Evolutionary conservation across 23 tunicate genomes (phyloP).

Genomic region (Botrylloides violaceus): DNA sequence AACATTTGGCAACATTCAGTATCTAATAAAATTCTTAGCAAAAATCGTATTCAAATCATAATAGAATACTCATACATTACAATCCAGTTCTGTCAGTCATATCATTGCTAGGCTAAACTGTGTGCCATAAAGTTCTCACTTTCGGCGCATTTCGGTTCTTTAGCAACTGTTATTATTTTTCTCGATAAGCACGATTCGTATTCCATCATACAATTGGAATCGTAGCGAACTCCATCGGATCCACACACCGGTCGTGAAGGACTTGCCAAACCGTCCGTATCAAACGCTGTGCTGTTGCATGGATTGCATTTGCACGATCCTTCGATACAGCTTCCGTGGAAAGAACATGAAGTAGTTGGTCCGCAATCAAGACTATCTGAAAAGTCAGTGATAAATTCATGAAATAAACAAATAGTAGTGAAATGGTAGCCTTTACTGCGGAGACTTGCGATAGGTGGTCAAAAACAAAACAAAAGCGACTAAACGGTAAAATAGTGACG

Average conservation of each 20-base stretch:
- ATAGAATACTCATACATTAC: too few species aligned
- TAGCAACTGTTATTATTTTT: background rate
- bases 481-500: too few species aligned
- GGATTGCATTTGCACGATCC: constrained; percentile 3
- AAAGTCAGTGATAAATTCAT: background rate
- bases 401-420: too few species aligned
- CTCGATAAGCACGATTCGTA: constrained; percentile 44
- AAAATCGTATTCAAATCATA: too few species aligned
- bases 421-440: too few species aligned
- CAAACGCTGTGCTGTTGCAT: background rate
- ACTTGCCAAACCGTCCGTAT: background rate
- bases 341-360: background rate
- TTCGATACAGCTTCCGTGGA: background rate
- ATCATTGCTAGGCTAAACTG: too few species aligned
- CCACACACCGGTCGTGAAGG: constrained; percentile 25
- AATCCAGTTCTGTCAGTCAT: too few species aligned
- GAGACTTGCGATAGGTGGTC: too few species aligned
- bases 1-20: too few species aligned
- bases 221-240: constrained; percentile 34
- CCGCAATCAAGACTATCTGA: constrained; percentile 6
- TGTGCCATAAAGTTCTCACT: too few species aligned
- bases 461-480: too few species aligned
- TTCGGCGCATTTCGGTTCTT: background rate
- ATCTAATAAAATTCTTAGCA: too few species aligned
- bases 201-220: constrained; percentile 43